phyloP scores from a whole-genome alignment of 64 coral and sea anemone genomes.

The Montipora cactus region DNA sequence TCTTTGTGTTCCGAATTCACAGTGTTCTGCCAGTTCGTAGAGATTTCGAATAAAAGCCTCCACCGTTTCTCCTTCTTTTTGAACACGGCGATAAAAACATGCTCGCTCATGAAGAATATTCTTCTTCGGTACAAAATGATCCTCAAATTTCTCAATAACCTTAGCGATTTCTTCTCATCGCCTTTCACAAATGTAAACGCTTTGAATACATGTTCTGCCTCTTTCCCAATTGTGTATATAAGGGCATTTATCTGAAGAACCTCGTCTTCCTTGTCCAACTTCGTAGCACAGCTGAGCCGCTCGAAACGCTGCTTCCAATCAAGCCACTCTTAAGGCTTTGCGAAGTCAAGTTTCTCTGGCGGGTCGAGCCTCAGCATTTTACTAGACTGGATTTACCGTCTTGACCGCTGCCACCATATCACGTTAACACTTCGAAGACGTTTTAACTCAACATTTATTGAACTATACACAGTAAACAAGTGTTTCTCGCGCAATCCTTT shows the following conservation, averaged over 20 bases:
- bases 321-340: neutral
- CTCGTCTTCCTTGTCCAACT: neutral
- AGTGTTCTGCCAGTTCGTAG: constrained; percentile 30
- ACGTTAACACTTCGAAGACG: too few species aligned
- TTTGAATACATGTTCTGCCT: neutral
- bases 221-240: neutral
- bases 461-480: too few species aligned
- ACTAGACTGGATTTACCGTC: too few species aligned
- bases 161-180: neutral
- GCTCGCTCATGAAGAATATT: constrained; percentile 36
- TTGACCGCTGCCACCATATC: too few species aligned
- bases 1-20: neutral
- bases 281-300: neutral
- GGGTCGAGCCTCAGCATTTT: neutral
- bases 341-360: neutral
- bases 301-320: neutral
- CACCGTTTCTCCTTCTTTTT: constrained; percentile 33
- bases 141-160: too few species aligned
- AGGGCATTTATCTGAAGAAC: neutral
- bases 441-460: too few species aligned
- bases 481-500: too few species aligned
- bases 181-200: neutral
- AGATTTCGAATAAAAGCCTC: constrained; percentile 27
- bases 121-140: neutral
- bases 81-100: constrained; percentile 26